A percentile compares a stretch with the other conserved stretches of the same genome.
These are phyloP conservation scores for Prochilodus magdalenae DNA, from an alignment of 2,113 vertebrate species.

Conservation along the genomic window DNA sequence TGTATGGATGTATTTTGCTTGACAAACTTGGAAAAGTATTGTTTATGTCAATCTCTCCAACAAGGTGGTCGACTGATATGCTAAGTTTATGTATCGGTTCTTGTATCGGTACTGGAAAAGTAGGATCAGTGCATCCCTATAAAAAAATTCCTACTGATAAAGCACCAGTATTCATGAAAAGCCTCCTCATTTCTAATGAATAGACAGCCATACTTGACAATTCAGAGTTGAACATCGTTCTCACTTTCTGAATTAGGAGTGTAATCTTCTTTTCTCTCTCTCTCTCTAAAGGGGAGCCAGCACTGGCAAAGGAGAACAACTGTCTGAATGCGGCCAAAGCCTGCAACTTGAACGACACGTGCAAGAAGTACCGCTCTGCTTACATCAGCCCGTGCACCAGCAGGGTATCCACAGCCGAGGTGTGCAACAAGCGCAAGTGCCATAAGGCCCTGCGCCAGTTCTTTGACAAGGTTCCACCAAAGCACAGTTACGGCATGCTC, in stretches of 20 bases:
- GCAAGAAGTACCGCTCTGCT: slow-evolving; percentile 95
- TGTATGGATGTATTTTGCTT: no score
- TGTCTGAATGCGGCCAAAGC: slow-evolving; percentile 96
- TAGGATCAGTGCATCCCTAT: no score
- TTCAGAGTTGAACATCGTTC: no score
- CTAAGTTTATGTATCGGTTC: no score
- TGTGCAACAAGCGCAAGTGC: slow-evolving; percentile 97
- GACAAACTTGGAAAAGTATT: no score
- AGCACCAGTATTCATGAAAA: no score
- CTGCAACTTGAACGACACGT: slow-evolving; percentile 97
- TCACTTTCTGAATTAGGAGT: not conserved
- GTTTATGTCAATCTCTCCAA: no score
- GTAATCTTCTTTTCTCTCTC: not conserved
- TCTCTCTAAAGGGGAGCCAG: slow-evolving; percentile 79
- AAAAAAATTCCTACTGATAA: no score
- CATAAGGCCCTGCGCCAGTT: slow-evolving; percentile 98
- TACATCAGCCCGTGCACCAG: slow-evolving; percentile 97
- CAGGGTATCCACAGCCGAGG: slow-evolving; percentile 88
- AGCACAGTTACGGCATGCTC: slow-evolving; percentile 98
- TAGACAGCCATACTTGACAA: no score
- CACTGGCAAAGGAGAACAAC: slow-evolving; percentile 92
- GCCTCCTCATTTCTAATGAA: no score
- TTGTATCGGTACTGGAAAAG: no score
- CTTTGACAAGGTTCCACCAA: slow-evolving; percentile 97
- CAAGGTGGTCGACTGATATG: no score